Evolutionary conservation across 2,888 invertebrate species (phyloP).

Genomic region (Euclidia mi): DNA sequence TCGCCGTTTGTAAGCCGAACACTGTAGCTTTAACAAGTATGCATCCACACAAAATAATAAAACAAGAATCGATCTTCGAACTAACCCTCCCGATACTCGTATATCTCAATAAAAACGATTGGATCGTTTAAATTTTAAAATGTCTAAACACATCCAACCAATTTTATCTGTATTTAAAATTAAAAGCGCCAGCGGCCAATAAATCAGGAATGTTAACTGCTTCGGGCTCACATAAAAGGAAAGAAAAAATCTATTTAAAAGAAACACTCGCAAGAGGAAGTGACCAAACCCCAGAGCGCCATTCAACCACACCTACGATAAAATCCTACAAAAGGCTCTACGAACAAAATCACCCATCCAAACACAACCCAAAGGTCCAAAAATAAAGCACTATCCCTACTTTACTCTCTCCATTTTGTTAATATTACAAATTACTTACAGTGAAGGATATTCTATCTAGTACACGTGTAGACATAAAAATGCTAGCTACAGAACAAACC

Average conservation of each 20-base stretch:
- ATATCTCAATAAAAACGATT: conserved; percentile 3
- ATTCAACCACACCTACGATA: conserved; percentile 38
- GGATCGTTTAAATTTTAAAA: background rate
- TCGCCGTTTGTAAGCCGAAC: background rate
- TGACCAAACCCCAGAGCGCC: conserved; percentile 33
- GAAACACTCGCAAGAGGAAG: conserved; percentile 29
- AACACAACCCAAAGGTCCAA: conserved; percentile 27
- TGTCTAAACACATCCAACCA: conserved; percentile 1
- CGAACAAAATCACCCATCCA: conserved; percentile 27
- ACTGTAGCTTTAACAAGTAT: no score
- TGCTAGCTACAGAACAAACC: no score
- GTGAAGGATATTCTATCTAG: conserved; percentile 3
- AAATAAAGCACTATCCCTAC: conserved; percentile 22
- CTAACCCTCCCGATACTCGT: background rate
- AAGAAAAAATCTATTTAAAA: conserved; percentile 24
- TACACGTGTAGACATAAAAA: no score
- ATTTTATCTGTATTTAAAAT: conserved; percentile 14
- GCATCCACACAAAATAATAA: no score
- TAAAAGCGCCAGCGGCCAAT: conserved; percentile 14
- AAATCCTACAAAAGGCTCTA: conserved; percentile 31
- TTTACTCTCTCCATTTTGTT: conserved; percentile 21
- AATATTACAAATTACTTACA: conserved; percentile 19
- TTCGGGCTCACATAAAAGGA: conserved; percentile 14
- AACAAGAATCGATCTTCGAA: no score
- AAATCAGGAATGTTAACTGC: conserved; percentile 29